Evolutionary conservation across 1,140 invertebrate species (phyloP), one percentile per base, ranked within the genome.

Genomic region (Pseudomyrmex gracilis): DNA sequence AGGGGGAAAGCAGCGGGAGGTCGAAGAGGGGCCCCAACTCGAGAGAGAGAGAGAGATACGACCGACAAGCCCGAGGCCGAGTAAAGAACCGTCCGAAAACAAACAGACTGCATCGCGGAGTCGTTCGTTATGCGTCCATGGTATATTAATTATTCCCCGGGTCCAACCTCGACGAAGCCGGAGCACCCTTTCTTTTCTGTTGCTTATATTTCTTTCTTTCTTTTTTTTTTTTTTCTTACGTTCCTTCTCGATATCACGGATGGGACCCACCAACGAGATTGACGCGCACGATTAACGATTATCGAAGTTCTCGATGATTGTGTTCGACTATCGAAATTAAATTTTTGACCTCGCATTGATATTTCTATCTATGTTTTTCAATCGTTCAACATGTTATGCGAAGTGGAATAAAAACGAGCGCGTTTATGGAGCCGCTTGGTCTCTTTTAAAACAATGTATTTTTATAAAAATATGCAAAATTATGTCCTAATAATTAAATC

Each of bases 131-230:
- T 92, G 88, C 88, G 90, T 91, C 88, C 90, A 73, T 85, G 91
- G 92, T 91, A 92, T 92, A 92, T 92, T 92, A 92, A 92, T 92
- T 92, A 92, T 92, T 92, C 89, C 85, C 83, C 85, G 88, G 83
- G 63, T 74, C 24, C 63, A 13, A 43, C 22, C 58, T 85, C 73
- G 74, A n/a, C 63, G 64, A 51, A 34, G 49, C 13, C 9, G 58
- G 58, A 12, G 17, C 45, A 24, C 10, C 34, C 20, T 58, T 53
- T 17, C 13, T 76, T 64, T 73, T 61, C 55, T 74, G 73, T 80
- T 63, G 64, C 47, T 45, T 71, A 55, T 55, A 51, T 73, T 73
- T 61, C 63, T 63, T 43, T 63, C 76, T 67, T 73, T 34, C 3
- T 24, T 63, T 82, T 67, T 73, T 34, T 24, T 24, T 24, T 24